phyloP scores from a whole-genome alignment of 2,888 invertebrate species.

The Drosophila anomalata region DNA sequence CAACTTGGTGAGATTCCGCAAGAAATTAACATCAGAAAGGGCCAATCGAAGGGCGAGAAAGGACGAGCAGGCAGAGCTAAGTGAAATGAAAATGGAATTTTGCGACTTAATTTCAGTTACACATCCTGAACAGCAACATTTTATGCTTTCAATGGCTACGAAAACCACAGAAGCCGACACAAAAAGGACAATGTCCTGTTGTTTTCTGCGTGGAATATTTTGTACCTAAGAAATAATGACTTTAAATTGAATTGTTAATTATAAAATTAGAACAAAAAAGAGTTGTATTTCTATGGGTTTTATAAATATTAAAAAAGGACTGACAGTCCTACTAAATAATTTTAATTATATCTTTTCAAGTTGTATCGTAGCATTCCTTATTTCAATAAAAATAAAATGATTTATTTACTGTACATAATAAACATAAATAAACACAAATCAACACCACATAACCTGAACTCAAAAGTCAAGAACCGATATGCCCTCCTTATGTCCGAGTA shows the following conservation, averaged over 20 bases:
- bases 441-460: too few relatives aligned
- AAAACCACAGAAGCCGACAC: neutral
- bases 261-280: too few relatives aligned
- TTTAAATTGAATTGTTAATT: too few relatives aligned
- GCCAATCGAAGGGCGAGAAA: constrained; percentile 10
- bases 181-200: neutral
- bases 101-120: constrained; percentile 56
- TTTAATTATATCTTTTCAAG: too few relatives aligned
- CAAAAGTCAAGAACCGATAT: constrained; percentile 8
- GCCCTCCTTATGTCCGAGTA: neutral
- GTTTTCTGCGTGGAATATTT: neutral
- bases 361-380: too few relatives aligned
- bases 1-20: neutral
- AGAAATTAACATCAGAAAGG: constrained; percentile 40
- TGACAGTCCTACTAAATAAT: too few relatives aligned
- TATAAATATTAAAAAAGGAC: too few relatives aligned
- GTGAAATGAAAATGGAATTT: constrained; percentile 53
- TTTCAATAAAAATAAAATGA: too few relatives aligned
- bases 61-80: constrained; percentile 29
- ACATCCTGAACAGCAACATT: constrained; percentile 53
- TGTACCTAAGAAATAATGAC: neutral
- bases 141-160: constrained; percentile 35
- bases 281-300: too few relatives aligned
- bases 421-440: too few relatives aligned
- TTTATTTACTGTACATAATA: too few relatives aligned